Evolutionary conservation across 2,888 invertebrate genomes (phyloP), one percentile per base, ranked within the genome.

Genomic region (Minunthozetes semirufus): DNA sequence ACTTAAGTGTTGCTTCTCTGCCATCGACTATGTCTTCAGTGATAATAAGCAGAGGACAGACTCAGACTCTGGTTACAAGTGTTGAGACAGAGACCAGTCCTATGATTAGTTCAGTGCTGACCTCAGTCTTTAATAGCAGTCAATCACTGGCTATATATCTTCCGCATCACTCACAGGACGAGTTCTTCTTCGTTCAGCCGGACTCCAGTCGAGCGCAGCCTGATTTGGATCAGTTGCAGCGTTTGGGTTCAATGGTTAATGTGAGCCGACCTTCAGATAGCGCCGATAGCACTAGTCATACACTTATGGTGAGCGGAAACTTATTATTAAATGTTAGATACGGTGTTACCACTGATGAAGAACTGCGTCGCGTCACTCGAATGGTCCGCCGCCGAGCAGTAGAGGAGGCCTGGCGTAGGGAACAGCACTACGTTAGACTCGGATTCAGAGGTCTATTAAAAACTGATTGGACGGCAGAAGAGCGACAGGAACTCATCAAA

Each of bases 281-380:
- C 13, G 22, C 46, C 22, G 50, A 70, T 22, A 70, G 70, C 25
- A 42, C 74, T 74, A 74, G 74, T 74, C 74, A 74, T 48, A 70
- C 70, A 61, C 19, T 74, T 27, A 86, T 96, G 13, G 93, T 93
- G 83, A 93, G 93, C 77, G 91, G 93, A n/a, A 93, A 93, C 82
- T 93, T 94, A 4, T 90, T 92, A 25, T 90, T 96, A 11, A 94
- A 94, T 75, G 90, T 96, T 72, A 91, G 94, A 73, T 95, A 96
- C 83, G 95, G 95, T 11, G 92, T 92, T 0, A 93, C 93, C 82
- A 90, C 93, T 0, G 90, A 90, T 75, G 89, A 90, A 79, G 95
- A 96, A 82, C 86, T 92, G 56, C 89, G 90, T 80, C 88, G 93
- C 75, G 89, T 96, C 77, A 85, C 95, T 72, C 91, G 93, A 80